Conservation (phyloP, 2,113 vertebrate species). For the Stomatorhinus ivindoensis region DNA sequence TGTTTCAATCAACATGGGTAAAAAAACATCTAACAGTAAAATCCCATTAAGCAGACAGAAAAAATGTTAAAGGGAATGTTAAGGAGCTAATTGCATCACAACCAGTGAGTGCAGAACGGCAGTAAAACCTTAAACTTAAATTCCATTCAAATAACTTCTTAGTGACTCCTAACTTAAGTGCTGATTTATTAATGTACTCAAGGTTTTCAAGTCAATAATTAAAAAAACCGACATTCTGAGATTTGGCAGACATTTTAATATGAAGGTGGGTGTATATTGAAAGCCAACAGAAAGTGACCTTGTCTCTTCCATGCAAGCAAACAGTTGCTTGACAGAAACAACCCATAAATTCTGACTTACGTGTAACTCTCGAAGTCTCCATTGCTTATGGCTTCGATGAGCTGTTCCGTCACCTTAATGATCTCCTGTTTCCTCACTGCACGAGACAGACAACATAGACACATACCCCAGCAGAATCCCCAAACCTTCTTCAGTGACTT, state of each 20-base stretch:
- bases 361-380: constrained; percentile 90
- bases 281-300: background rate
- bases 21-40: background rate
- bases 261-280: background rate
- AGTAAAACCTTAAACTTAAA: background rate
- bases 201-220: background rate
- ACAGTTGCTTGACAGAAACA: background rate
- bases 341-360: constrained; percentile 55
- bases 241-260: background rate
- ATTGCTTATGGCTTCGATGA: constrained; percentile 89
- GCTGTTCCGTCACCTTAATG: constrained; percentile 88
- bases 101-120: background rate
- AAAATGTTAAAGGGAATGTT: background rate
- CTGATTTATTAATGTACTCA: background rate
- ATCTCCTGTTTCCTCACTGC: constrained; percentile 87
- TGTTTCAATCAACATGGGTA: background rate
- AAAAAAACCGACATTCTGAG: background rate
- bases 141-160: background rate
- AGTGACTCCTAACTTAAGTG: background rate
- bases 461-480: background rate
- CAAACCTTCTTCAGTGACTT: background rate
- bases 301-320: background rate
- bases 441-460: constrained; percentile 18
- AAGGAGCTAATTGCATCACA: background rate
- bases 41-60: background rate